A percentile compares a stretch with the other conserved stretches of the same genome.
Evolutionary conservation across 2,113 vertebrate genomes (phyloP).

Genomic region (Rhizomys pruinosus): DNA sequence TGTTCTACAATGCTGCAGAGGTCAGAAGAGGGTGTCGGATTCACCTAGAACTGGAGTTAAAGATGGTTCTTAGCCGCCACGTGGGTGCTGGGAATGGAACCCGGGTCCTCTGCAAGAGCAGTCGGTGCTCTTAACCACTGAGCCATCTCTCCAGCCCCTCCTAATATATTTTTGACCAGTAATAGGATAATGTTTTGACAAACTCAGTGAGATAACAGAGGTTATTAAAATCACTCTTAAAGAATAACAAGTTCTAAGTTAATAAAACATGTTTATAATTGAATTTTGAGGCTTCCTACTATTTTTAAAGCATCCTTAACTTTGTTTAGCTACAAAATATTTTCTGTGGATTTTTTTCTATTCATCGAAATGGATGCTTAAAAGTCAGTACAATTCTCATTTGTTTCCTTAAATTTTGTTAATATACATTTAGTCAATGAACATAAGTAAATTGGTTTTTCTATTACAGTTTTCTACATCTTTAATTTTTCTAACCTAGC

Average conservation of each 20-base stretch:
- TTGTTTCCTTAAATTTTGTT: neutral
- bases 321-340: neutral
- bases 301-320: neutral
- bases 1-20: too few relatives aligned
- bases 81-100: too few relatives aligned
- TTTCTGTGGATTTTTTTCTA: neutral
- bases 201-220: neutral
- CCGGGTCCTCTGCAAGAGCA: too few relatives aligned
- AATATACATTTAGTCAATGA: neutral
- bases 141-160: too few relatives aligned
- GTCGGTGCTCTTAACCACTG: too few relatives aligned
- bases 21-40: too few relatives aligned
- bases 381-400: constrained; percentile 1
- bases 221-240: constrained; percentile 7
- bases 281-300: neutral
- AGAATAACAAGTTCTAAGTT: neutral
- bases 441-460: neutral
- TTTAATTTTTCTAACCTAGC: neutral
- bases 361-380: neutral
- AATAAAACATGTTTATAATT: neutral
- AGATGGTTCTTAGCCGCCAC: too few relatives aligned
- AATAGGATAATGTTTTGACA: too few relatives aligned
- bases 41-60: too few relatives aligned
- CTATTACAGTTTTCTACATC: neutral
- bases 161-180: too few relatives aligned